Evolutionary conservation across 2,113 vertebrate genomes (phyloP).

Genomic region (Odontophorus gujanensis): DNA sequence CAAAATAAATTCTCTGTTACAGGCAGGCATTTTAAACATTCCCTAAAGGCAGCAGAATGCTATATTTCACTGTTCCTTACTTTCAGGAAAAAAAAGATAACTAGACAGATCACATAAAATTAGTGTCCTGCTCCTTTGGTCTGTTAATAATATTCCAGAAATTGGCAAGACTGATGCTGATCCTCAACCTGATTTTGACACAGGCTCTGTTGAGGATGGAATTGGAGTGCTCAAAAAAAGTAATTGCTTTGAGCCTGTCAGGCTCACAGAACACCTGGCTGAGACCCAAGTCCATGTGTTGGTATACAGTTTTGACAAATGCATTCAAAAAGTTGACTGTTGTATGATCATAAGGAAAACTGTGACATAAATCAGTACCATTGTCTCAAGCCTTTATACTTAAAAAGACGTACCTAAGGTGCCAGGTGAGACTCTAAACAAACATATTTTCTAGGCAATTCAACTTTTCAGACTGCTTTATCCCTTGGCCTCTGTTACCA

Average conservation of each 20-base stretch:
- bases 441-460: neutral
- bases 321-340: neutral
- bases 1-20: neutral
- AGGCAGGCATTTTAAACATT: neutral
- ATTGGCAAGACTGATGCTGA: neutral
- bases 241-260: neutral
- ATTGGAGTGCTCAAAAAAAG: neutral
- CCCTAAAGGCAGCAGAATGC: neutral
- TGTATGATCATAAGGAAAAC: neutral
- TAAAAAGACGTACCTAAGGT: neutral
- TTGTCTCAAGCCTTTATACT: neutral
- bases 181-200: neutral
- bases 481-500: neutral
- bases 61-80: neutral
- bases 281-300: neutral
- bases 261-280: neutral
- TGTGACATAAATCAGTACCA: neutral
- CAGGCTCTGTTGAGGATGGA: neutral
- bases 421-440: neutral
- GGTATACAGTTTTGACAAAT: neutral
- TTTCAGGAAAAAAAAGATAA: neutral
- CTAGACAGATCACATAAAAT: neutral
- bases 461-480: neutral
- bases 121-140: neutral
- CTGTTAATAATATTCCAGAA: neutral